Conservation (phyloP, 2,113 vertebrate genomes). For the Carollia perspicillata region DNA sequence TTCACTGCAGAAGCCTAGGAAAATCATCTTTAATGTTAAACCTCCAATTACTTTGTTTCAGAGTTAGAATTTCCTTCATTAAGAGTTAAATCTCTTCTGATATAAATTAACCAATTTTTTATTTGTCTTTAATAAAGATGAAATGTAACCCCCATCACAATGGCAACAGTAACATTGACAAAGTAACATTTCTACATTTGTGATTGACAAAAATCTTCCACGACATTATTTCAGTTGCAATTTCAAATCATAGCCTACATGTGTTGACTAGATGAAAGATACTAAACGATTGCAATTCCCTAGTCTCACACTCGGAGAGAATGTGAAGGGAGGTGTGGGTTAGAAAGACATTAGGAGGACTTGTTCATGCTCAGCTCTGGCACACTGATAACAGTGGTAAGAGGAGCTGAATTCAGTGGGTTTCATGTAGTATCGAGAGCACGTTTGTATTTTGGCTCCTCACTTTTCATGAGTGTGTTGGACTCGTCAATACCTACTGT, state of each 20-base stretch:
- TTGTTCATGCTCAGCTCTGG: background rate
- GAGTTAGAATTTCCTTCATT: constrained; percentile 1
- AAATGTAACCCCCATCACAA: background rate
- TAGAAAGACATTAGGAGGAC: background rate
- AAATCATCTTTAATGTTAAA: constrained; percentile 25
- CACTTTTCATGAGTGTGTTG: background rate
- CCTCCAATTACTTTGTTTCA: background rate
- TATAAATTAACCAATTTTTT: background rate
- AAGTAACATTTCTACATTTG: background rate
- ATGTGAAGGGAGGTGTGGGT: background rate
- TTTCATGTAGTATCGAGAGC: background rate
- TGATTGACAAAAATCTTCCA: background rate
- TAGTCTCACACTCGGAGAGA: background rate
- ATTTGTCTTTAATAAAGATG: background rate
- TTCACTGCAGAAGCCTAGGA: background rate
- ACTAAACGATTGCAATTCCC: background rate
- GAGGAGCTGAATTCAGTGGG: background rate
- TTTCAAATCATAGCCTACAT: background rate
- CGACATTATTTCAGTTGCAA: constrained; percentile 2
- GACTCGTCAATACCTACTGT: background rate
- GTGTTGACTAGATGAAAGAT: background rate
- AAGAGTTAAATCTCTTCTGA: background rate
- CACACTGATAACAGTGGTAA: background rate
- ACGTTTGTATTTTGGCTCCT: background rate
- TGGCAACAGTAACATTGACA: background rate